These are phyloP conservation scores for Ochotona princeps DNA, from an alignment of 2,113 vertebrate species.

Conservation along the genomic window DNA sequence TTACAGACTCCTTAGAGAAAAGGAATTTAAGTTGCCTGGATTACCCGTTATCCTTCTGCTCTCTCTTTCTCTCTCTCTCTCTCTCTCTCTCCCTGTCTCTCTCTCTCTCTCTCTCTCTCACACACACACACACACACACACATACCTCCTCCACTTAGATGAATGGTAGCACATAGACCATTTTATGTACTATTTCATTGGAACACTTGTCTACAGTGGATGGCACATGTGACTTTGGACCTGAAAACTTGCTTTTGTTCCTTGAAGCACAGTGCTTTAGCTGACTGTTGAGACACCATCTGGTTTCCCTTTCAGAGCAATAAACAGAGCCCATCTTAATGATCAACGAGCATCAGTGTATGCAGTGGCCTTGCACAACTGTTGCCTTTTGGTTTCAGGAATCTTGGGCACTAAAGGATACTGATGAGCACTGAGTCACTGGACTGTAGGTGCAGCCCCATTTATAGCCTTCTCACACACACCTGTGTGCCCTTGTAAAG, in stretches of 20 bases:
- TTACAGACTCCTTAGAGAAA: neutral
- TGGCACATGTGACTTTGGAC: neutral
- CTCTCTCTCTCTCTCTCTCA: neutral
- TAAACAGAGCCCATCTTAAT: neutral
- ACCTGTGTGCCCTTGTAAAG: constrained; percentile 1
- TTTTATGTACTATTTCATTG: neutral
- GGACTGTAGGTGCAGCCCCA: fast-evolving
- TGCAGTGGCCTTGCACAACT: neutral
- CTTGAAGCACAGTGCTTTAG: neutral
- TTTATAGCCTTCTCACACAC: neutral
- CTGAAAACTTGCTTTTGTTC: neutral
- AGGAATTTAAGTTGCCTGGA: neutral
- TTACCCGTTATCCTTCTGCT: neutral
- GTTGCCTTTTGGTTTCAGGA: neutral
- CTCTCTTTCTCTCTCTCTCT: neutral
- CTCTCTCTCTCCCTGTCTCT: neutral
- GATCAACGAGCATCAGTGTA: neutral
- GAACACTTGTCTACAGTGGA: neutral
- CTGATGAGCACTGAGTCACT: neutral
- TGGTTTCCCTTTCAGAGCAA: neutral
- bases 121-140: neutral
- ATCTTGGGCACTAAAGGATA: fast-evolving
- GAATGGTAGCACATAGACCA: neutral
- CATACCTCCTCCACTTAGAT: neutral
- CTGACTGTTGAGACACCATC: neutral